Percentiles rank a stretch among this genome's conserved stretches.
Evolutionary conservation across 2,797 vertebrate species (phyloP).

Genomic region (Hipposideros larvatus): DNA sequence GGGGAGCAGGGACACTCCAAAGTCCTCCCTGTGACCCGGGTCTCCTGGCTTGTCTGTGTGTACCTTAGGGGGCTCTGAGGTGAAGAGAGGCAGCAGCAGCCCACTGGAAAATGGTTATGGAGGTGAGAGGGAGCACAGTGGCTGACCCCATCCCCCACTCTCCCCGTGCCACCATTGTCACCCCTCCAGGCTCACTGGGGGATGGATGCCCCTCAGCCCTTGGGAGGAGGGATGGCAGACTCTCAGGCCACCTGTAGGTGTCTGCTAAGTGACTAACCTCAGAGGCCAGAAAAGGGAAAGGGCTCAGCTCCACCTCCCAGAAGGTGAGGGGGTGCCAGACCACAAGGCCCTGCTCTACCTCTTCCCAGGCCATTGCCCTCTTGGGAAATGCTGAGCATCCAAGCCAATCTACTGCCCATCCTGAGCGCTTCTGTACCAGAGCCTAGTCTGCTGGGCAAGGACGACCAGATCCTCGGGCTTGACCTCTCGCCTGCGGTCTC

Average conservation of each 20-base stretch:
- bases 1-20: neutral
- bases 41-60: constrained; percentile 5
- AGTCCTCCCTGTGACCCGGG: neutral
- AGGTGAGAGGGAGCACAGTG: constrained; percentile 45
- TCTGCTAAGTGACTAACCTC: neutral
- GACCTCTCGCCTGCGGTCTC: neutral
- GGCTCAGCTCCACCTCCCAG: neutral
- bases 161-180: neutral
- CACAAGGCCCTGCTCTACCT: neutral
- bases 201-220: neutral
- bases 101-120: neutral
- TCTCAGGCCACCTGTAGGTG: neutral
- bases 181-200: neutral
- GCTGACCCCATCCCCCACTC: neutral
- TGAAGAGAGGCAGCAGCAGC: neutral
- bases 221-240: neutral
- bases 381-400: constrained; percentile 64
- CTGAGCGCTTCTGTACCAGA: neutral
- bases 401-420: neutral
- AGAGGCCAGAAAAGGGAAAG: neutral
- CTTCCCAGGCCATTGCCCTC: constrained; percentile 57
- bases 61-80: constrained; percentile 48
- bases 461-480: neutral
- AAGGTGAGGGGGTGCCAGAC: neutral
- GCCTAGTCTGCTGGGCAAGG: neutral